phyloP scores from a whole-genome alignment of 2,113 vertebrate species.

The Pygoscelis antarcticus region DNA sequence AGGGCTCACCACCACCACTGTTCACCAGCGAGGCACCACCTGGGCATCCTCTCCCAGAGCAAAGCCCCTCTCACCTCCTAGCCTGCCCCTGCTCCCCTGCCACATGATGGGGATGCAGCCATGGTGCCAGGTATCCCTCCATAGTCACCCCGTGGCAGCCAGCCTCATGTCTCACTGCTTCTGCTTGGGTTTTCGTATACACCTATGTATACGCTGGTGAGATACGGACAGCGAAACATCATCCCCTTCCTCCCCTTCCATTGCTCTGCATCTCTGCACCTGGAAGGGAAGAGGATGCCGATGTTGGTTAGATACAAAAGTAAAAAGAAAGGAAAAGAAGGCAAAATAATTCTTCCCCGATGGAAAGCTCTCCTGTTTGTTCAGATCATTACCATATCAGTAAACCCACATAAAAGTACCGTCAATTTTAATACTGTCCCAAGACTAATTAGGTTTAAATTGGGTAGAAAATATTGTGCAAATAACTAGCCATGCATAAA shows the following conservation, averaged over 20 bases:
- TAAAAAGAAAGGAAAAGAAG: background rate
- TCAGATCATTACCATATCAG: slow-evolving; percentile 12
- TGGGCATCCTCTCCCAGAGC: background rate
- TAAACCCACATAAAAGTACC: slow-evolving; percentile 25
- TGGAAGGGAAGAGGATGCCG: background rate
- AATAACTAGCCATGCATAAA: slow-evolving; percentile 8
- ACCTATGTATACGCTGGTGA: fast-evolving
- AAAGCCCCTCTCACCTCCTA: background rate
- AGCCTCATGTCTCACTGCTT: background rate
- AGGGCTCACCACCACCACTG: background rate
- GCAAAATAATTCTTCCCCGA: background rate
- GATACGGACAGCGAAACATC: fast-evolving
- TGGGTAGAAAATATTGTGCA: slow-evolving; percentile 26
- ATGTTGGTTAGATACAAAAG: background rate
- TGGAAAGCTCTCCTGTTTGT: slow-evolving; percentile 5
- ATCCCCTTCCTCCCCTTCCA: background rate
- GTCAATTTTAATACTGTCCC: slow-evolving; percentile 16
- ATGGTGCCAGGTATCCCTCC: background rate
- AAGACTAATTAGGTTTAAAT: slow-evolving; percentile 65
- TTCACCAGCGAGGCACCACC: background rate
- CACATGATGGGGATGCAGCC: fast-evolving
- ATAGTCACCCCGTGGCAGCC: fast-evolving
- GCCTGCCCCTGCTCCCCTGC: background rate
- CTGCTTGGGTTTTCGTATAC: background rate
- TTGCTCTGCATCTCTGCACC: background rate